Evolutionary conservation across 2,113 vertebrate genomes (phyloP).

Genomic region (Arizona elegans): DNA sequence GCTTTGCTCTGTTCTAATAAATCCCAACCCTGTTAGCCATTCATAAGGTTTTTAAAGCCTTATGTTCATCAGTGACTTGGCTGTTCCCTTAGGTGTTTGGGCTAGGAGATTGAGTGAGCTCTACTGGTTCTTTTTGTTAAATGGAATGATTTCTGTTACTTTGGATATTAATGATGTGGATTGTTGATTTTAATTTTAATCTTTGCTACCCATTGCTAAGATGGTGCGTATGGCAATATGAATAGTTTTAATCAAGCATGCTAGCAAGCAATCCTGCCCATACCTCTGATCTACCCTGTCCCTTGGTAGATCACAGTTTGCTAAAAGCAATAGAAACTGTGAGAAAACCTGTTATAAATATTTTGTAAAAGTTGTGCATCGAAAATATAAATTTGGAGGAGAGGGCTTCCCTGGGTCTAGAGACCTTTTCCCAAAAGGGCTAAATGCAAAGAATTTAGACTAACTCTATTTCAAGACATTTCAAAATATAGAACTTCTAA

Average conservation of each 20-base stretch:
- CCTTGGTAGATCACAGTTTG: not conserved
- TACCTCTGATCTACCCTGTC: not conserved
- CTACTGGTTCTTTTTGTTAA: not conserved
- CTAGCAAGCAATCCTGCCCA: not conserved
- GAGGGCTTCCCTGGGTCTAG: not conserved
- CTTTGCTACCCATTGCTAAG: not conserved
- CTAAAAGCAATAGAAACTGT: not conserved
- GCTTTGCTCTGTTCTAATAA: not conserved
- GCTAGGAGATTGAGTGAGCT: not conserved
- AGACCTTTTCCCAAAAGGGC: not conserved
- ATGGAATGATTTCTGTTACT: not conserved
- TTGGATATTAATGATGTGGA: not conserved
- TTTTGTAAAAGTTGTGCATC: not conserved
- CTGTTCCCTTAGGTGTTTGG: not conserved
- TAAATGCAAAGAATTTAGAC: not conserved
- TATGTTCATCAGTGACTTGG: not conserved
- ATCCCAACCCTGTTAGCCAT: not conserved
- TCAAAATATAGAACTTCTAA: not conserved
- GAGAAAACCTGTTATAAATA: not conserved
- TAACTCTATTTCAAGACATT: not conserved
- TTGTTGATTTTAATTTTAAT: not conserved
- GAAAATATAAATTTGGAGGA: not conserved
- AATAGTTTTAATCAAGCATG: not conserved
- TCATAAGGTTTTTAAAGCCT: not conserved
- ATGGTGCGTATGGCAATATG: not conserved